Base-by-base conservation (phyloP, 2,888 invertebrate species). In the Lepidocyrtinus sp. region DNA sequence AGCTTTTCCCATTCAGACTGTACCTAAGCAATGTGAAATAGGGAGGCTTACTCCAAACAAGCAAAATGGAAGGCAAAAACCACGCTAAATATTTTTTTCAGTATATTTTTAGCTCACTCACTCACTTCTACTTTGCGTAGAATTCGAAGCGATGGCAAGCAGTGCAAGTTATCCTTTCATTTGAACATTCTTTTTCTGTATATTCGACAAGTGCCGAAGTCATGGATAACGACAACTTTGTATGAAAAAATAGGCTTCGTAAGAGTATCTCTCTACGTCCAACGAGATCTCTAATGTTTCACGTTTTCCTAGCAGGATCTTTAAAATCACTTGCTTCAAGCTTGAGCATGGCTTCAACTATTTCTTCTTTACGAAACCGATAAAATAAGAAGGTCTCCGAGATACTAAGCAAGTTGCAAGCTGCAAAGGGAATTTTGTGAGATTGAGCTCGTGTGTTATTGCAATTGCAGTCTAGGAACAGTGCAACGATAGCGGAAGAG, bases 161-260 rank as follows among this genome's bases (percentile, higher is more conserved):
- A 7, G 5, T 36, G 36, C 36, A 12, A 5, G 5, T 36, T 36
- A 7, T 36, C 36, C 5, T 12, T 36, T 36, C 36, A 36, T 36
- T 12, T 36, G 12, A 36, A 12, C 36, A 36, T 36, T 36, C 12
- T 50, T 70, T 55, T 73, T 79, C 17, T 55, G 36, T 36, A 59
- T 62, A 79, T 79, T 79, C 80, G 80, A 80, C 80, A 80, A 80
- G 80, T 80, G 80, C 80, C 80, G 80, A 80, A 80, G 69, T 80
- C 75, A 80, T 80, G 75, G 80, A 80, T 74, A 75, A 75, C 74
- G 70, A 69, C 64, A 80, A 61, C 80, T 80, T 65, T 69, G 63
- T 79, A 36, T 5, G 36, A 65, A 77, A 78, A 78, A 78, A 65
- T 76, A 59, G 76, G 76, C 70, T 76, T 76, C n/a, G 12, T 9